Conservation (phyloP, 2,888 invertebrate genomes). For the Dilophus febrilis region DNA sequence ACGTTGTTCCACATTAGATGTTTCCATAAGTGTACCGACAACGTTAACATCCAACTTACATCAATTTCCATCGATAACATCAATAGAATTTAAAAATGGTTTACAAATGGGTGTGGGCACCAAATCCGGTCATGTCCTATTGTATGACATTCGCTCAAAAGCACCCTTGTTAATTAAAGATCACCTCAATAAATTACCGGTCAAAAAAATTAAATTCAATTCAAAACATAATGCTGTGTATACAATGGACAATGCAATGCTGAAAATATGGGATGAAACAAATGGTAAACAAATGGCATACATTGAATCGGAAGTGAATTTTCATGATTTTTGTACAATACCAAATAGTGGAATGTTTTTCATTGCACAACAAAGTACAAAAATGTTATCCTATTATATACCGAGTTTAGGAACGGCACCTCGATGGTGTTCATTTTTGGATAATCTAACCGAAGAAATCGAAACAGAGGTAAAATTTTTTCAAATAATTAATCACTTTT, state of each 20-base stretch:
- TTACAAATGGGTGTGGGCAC: slow-evolving; percentile 80
- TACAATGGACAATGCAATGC: slow-evolving; percentile 72
- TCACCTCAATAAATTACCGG: slow-evolving; percentile 85
- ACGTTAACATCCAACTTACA: slow-evolving; percentile 27
- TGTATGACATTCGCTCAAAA: slow-evolving; percentile 87
- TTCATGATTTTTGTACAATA: slow-evolving; percentile 85
- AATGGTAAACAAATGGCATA: slow-evolving; percentile 85
- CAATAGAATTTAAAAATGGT: slow-evolving; percentile 58
- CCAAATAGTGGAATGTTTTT: slow-evolving; percentile 82
- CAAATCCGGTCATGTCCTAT: slow-evolving; percentile 77
- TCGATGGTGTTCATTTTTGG: slow-evolving; percentile 92
- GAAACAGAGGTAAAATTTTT: slow-evolving; percentile 53
- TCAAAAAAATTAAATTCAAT: slow-evolving; percentile 77
- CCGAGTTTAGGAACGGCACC: slow-evolving; percentile 85
- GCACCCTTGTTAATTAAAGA: slow-evolving; percentile 83
- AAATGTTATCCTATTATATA: slow-evolving; percentile 88
- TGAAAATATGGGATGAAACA: slow-evolving; percentile 84
- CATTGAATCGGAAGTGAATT: slow-evolving; percentile 69
- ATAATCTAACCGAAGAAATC: slow-evolving; percentile 90
- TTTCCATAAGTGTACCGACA: slow-evolving; percentile 44
- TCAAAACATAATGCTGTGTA: slow-evolving; percentile 61
- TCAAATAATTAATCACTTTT: not conserved
- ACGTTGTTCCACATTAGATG: slow-evolving; percentile 68
- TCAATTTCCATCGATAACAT: slow-evolving; percentile 41
- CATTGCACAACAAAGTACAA: slow-evolving; percentile 85